Conservation (phyloP, 2,888 invertebrate genomes). For the Eueremaeus valkanovi region DNA sequence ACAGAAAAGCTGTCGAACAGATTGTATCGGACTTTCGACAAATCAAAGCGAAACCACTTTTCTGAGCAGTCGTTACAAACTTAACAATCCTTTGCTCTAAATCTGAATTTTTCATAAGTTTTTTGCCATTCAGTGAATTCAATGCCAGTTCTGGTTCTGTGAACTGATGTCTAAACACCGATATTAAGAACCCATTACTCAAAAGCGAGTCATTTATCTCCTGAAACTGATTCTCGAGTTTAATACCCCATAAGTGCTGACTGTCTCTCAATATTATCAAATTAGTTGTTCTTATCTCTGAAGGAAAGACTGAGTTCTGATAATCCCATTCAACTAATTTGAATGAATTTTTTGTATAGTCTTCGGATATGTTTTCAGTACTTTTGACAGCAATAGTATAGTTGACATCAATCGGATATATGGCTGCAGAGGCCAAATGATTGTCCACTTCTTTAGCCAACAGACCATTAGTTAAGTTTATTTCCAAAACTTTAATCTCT, state of each 20-base stretch:
- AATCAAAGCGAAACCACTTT: background rate
- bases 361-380: background rate
- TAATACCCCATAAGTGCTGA: background rate
- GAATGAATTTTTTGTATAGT: background rate
- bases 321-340: constrained; percentile 34
- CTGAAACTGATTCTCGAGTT: background rate
- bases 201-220: background rate
- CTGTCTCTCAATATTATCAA: background rate
- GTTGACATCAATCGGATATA: constrained; percentile 36
- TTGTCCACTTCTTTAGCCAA: constrained; percentile 26
- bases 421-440: constrained; percentile 12
- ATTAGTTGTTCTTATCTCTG: constrained; percentile 17
- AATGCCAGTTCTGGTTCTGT: constrained; percentile 23
- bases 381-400: constrained; percentile 25
- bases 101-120: background rate
- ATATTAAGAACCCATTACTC: background rate
- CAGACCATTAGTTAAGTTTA: constrained; percentile 48
- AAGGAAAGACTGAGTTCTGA: background rate
- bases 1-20: background rate
- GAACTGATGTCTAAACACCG: constrained; percentile 1
- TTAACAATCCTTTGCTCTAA: background rate
- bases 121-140: constrained; percentile 14
- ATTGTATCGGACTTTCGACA: background rate
- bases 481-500: constrained; percentile 68
- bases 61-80: background rate